Evolutionary conservation across 2,113 vertebrate genomes (phyloP).

Genomic region (Xiphophorus maculatus): DNA sequence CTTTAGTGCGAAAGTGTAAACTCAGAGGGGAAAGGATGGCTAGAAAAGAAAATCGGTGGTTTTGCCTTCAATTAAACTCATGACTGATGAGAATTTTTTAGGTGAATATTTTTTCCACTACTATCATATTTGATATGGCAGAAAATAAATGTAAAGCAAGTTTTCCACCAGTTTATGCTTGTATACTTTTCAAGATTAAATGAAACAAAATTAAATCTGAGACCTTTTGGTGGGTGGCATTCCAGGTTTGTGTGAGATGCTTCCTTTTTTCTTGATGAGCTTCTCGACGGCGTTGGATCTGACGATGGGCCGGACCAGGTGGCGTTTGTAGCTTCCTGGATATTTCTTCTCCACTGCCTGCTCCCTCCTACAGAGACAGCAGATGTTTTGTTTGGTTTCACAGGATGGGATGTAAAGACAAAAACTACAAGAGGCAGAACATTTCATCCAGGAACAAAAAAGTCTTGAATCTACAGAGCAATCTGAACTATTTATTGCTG

Average conservation of each 20-base stretch:
- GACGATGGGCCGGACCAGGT: conserved; percentile 93
- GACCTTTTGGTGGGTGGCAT: conserved; percentile 88
- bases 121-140: background rate
- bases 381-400: conserved; percentile 13
- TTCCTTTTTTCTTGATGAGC: conserved; percentile 94
- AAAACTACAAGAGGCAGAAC: background rate
- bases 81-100: no score
- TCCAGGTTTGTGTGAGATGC: conserved; percentile 87
- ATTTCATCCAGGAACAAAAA: background rate
- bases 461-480: background rate
- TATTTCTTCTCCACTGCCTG: conserved; percentile 98
- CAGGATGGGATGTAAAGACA: background rate
- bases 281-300: conserved; percentile 95
- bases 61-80: no score
- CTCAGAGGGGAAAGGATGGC: background rate
- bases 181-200: background rate
- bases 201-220: conserved; percentile 25
- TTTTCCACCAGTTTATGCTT: background rate
- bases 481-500: background rate
- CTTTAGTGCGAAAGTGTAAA: background rate
- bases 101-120: background rate
- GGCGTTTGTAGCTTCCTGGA: conserved; percentile 94
- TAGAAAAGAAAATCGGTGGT: background rate
- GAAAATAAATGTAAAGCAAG: no score
- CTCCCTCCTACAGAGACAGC: conserved; percentile 84